Conservation (phyloP, 1,140 invertebrate genomes). For the Pollicipes pollicipes region DNA sequence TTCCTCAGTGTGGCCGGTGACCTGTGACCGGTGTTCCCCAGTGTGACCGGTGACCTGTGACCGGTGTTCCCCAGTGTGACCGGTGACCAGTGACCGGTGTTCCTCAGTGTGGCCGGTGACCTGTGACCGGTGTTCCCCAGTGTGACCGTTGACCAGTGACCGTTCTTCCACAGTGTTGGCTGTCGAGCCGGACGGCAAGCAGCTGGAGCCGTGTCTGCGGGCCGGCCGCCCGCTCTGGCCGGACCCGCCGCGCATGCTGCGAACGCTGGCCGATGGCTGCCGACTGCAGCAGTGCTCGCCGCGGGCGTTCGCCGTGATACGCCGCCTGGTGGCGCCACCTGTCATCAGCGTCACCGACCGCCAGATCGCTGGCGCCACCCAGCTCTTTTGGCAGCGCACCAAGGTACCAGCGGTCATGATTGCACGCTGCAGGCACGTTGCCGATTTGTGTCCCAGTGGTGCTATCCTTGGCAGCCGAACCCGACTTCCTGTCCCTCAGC, state of each 20-base stretch:
- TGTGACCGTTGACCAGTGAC: no score
- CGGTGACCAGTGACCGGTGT: no score
- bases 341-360: conserved; percentile 28
- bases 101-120: no score
- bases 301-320: conserved; percentile 27
- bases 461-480: not conserved
- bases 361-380: conserved; percentile 28
- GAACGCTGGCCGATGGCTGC: conserved; percentile 29
- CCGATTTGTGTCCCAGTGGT: not conserved
- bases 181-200: conserved; percentile 29
- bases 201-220: conserved; percentile 24
- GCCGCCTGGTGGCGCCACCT: conserved; percentile 23
- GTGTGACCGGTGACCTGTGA: no score
- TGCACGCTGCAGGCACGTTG: no score
- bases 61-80: no score
- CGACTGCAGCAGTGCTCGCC: conserved; percentile 26
- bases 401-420: conserved; percentile 23
- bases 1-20: no score
- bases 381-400: conserved; percentile 27
- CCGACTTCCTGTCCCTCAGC: no score
- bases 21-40: no score
- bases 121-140: no score
- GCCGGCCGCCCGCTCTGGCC: conserved; percentile 25
- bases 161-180: conserved; percentile 28
- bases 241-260: conserved; percentile 25